Evolutionary conservation across 2,888 invertebrate species (phyloP), one percentile per base, ranked within the genome.

Genomic region (Parascotia fuliginaria): DNA sequence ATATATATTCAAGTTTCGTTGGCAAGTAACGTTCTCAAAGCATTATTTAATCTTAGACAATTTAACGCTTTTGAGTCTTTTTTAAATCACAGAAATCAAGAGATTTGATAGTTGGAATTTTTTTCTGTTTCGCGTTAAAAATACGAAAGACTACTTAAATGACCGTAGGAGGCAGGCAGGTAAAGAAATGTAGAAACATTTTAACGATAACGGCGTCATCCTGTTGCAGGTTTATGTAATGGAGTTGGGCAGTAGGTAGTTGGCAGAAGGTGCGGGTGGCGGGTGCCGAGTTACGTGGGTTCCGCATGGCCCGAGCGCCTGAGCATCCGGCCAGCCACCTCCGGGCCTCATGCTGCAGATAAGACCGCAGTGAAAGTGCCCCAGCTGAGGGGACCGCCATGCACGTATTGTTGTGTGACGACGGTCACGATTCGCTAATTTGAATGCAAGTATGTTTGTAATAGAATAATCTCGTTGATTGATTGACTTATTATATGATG

Each of bases 401-500:
- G 50, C 60, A 57, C 63, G 74, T 79, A 83, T 81, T 79, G 81
- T 83, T 82, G 73, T 78, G 61, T 74, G 79, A 79, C 75, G 73
- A 71, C 75, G 67, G 85, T 85, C 85, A 85, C 81, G 87, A 80
- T 86, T 58, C 68, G 78, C 77, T 79, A 80, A 83, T 85, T 83
- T 83, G 76, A 85, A 85, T 83, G 79, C 77, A 75, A 74, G 77
- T 76, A 75, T 78, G 79, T 77, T 77, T 73, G 76, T 81, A 83
- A 81, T 81, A 80, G 74, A 81, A 83, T 83, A 83, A 85, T 84
- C 81, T 84, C 60, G 71, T 79, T 86, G 87, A 88, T 86, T 85
- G 85, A 89, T 88, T 76, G 81, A 80, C 79, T 82, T 83, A 85
- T 85, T 85, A 83, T 87, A 79, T 79, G 79, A 81, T 80, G 85